These are phyloP conservation scores for Lasioglossum pauxillum DNA, from an alignment of 2,888 invertebrate genomes.

Conservation along the genomic window DNA sequence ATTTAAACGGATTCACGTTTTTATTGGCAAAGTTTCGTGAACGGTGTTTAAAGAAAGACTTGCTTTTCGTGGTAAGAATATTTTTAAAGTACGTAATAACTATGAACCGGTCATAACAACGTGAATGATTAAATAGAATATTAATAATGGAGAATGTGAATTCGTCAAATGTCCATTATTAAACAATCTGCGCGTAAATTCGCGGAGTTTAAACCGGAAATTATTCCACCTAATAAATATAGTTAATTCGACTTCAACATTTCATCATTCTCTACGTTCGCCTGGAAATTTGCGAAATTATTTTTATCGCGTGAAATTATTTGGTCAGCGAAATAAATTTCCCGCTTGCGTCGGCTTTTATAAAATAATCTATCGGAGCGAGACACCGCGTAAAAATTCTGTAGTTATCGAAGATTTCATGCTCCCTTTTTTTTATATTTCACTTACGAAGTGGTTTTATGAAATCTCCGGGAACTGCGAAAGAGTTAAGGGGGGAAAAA, in stretches of 20 bases:
- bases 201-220: background rate
- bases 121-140: background rate
- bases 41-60: background rate
- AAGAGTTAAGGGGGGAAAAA: background rate
- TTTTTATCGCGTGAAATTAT: background rate
- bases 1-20: background rate
- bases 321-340: background rate
- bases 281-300: background rate
- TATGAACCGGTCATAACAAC: background rate
- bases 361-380: background rate
- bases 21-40: background rate
- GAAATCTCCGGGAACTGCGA: background rate
- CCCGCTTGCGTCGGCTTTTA: background rate
- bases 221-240: background rate
- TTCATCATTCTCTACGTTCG: background rate
- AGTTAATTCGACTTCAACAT: background rate
- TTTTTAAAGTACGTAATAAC: background rate
- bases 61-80: background rate
- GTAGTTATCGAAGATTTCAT: background rate
- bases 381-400: background rate
- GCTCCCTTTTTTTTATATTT: background rate
- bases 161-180: background rate
- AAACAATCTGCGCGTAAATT: background rate
- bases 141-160: background rate
- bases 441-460: background rate